A percentile compares a stretch with the other conserved stretches of the same genome.
Conservation (phyloP, 2,113 vertebrate genomes). For the Tupaia tana region DNA sequence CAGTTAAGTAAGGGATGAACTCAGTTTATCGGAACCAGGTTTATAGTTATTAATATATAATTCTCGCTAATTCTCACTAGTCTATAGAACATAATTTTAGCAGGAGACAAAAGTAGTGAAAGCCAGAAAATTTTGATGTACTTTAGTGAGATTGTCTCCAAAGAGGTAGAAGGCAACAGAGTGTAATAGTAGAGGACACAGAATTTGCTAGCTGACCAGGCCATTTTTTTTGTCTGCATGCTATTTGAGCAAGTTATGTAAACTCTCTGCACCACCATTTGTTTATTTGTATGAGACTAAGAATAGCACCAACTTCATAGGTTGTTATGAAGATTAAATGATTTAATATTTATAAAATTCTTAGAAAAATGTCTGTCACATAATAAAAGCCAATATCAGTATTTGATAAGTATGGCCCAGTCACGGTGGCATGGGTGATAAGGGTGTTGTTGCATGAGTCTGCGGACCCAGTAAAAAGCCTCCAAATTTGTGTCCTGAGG, state of each 20-base stretch:
- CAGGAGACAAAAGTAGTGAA: neutral
- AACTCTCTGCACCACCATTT: neutral
- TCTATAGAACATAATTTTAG: neutral
- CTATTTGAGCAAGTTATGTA: neutral
- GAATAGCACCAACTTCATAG: neutral
- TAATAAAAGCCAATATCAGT: neutral
- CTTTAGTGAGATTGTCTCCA: neutral
- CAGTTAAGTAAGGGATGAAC: neutral
- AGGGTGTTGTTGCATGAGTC: too few relatives aligned
- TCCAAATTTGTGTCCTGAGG: too few relatives aligned
- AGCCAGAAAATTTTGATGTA: neutral
- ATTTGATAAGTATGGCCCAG: neutral
- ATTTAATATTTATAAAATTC: slow-evolving; percentile 40
- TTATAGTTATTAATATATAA: neutral
- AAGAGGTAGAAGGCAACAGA: neutral
- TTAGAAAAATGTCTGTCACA: neutral
- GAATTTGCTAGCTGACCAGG: neutral
- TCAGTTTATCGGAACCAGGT: neutral
- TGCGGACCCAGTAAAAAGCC: too few relatives aligned
- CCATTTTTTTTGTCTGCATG: neutral
- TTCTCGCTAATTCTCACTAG: neutral
- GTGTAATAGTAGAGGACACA: neutral
- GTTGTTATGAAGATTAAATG: neutral
- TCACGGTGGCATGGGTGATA: too few relatives aligned
- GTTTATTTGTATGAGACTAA: neutral